Percentiles rank a stretch among this genome's conserved stretches.
phyloP scores from a whole-genome alignment of 2,113 vertebrate genomes.

The Procavia capensis region DNA sequence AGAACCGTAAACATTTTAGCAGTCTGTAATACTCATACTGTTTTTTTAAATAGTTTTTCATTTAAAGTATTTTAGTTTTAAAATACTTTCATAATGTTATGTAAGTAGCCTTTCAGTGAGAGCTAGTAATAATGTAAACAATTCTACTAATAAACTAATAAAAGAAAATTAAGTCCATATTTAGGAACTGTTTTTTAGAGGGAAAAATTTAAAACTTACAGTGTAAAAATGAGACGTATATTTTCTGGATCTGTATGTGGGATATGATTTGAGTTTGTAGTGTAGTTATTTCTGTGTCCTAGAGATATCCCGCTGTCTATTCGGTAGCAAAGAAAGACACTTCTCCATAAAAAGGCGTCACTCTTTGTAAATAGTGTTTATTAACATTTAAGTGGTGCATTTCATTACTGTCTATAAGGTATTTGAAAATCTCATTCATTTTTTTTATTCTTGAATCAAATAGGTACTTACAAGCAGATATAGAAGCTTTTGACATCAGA shows the following conservation, averaged over 20 bases:
- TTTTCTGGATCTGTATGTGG: neutral
- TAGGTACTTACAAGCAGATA: conserved; percentile 98
- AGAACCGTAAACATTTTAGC: neutral
- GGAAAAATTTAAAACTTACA: conserved; percentile 7
- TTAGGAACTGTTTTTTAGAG: neutral
- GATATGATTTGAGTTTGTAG: neutral
- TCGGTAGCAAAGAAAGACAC: neutral
- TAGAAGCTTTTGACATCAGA: conserved; percentile 95
- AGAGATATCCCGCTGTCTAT: neutral
- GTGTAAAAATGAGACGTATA: neutral
- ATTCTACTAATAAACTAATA: conserved; percentile 36
- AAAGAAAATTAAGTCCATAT: conserved; percentile 10
- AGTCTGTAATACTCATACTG: neutral
- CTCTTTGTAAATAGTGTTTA: neutral
- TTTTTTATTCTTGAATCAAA: conserved; percentile 57
- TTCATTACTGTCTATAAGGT: neutral
- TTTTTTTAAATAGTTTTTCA: neutral
- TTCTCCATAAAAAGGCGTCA: neutral
- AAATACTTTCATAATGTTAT: neutral
- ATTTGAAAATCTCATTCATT: neutral
- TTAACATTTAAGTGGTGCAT: neutral
- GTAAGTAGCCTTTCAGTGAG: conserved; percentile 12
- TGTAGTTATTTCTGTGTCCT: neutral
- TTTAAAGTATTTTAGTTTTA: neutral
- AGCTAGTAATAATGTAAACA: neutral